Evolutionary conservation across 2,888 invertebrate species (phyloP).

Genomic region (Notodonta dromedarius): DNA sequence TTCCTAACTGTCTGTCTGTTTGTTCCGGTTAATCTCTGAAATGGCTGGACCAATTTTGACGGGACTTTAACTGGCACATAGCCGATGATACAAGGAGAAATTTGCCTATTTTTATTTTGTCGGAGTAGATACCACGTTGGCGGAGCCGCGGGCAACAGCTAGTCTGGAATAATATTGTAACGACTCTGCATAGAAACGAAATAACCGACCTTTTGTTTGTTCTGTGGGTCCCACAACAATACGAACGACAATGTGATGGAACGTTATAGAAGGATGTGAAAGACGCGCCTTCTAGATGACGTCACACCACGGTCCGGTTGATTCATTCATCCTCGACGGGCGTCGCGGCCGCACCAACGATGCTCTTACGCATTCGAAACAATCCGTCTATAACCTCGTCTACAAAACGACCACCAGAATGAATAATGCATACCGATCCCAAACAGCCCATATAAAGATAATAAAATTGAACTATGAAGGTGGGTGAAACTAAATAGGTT

Average conservation of each 20-base stretch:
- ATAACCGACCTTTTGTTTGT: neutral
- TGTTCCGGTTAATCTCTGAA: too few species aligned
- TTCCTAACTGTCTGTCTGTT: too few species aligned
- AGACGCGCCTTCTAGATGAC: conserved; percentile 70
- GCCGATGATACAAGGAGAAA: too few species aligned
- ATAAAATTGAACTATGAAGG: conserved; percentile 25
- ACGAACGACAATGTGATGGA: conserved; percentile 41
- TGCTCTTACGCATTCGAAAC: conserved; percentile 68
- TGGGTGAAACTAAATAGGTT: conserved; percentile 21
- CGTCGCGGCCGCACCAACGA: conserved; percentile 31
- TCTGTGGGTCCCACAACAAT: conserved; percentile 18
- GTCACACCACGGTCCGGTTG: conserved; percentile 59
- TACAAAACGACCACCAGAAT: conserved; percentile 46
- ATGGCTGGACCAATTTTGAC: too few species aligned
- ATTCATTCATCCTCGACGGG: conserved; percentile 63
- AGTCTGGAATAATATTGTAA: too few species aligned
- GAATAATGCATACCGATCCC: conserved; percentile 33
- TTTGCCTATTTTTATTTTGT: too few species aligned
- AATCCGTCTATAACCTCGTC: conserved; percentile 57
- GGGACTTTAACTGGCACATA: too few species aligned
- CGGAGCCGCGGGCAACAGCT: too few species aligned
- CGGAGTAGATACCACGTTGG: too few species aligned
- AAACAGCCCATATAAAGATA: conserved; percentile 32
- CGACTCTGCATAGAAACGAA: neutral
- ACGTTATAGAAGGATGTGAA: conserved; percentile 45